phyloP scores from a whole-genome alignment of 2,888 invertebrate genomes.

The Tenthredo scrophulariae region DNA sequence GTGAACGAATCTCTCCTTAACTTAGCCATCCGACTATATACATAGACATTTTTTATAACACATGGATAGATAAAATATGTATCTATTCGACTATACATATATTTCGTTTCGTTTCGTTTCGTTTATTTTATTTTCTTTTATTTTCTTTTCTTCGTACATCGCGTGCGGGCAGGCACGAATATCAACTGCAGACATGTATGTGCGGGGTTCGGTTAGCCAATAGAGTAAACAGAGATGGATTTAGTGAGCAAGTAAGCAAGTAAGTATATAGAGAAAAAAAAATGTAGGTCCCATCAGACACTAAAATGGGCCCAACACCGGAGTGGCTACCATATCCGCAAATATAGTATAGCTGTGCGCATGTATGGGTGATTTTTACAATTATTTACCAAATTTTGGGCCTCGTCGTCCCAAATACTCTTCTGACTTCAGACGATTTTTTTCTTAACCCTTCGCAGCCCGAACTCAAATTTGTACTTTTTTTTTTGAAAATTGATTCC shows the following conservation, averaged over 20 bases:
- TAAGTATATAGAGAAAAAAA: not conserved
- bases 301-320: not conserved
- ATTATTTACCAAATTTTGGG: not conserved
- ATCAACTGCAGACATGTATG: not conserved
- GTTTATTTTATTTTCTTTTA: too few relatives aligned
- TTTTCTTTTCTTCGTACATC: not conserved
- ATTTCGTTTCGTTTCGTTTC: not conserved
- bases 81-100: not conserved
- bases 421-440: not conserved
- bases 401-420: not conserved
- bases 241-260: not conserved
- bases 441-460: too few relatives aligned
- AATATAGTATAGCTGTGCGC: not conserved
- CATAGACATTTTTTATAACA: not conserved
- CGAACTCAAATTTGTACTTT: too few relatives aligned
- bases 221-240: not conserved
- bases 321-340: not conserved
- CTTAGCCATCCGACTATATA: not conserved
- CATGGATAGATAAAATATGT: not conserved
- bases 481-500: too few relatives aligned
- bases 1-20: not conserved
- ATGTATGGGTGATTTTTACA: not conserved
- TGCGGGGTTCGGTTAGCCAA: not conserved
- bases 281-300: conserved; percentile 8
- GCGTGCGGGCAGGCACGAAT: not conserved